These are phyloP conservation scores for Psilopogon haemacephalus DNA, from an alignment of 2,113 vertebrate genomes.

Conservation along the genomic window DNA sequence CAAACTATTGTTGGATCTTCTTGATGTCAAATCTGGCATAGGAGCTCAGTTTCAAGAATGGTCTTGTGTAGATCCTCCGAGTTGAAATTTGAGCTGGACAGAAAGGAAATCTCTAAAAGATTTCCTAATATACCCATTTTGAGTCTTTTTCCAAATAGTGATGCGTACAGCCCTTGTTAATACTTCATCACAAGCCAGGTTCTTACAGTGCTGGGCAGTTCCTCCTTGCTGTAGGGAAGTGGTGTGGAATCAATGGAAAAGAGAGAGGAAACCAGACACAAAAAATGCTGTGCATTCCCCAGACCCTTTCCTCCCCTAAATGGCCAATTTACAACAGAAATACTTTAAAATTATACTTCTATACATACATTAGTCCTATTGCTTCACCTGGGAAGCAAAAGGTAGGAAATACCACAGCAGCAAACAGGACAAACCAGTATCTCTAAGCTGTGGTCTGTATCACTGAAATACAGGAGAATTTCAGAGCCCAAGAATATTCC, in stretches of 20 bases:
- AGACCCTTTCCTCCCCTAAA: background rate
- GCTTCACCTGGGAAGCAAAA: background rate
- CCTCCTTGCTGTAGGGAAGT: background rate
- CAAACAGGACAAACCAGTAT: background rate
- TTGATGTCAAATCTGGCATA: background rate
- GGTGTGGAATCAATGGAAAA: background rate
- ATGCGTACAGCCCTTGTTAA: background rate
- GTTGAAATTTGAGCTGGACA: background rate
- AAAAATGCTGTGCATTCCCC: background rate
- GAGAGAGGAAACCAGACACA: background rate
- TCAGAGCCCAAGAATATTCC: background rate
- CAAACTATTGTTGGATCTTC: background rate
- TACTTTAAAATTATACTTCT: background rate
- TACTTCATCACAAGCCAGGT: background rate
- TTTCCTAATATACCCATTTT: background rate
- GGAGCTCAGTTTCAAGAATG: background rate
- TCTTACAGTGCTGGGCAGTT: background rate
- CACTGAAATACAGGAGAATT: background rate
- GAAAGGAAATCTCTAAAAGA: background rate
- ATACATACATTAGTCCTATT: background rate
- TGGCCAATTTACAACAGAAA: background rate
- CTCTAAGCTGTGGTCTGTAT: accelerated
- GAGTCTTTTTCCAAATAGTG: background rate
- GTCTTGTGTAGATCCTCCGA: background rate
- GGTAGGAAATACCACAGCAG: background rate